A percentile compares a stretch with the other conserved stretches of the same genome.
These are phyloP conservation scores for Papilio polytes DNA, from an alignment of 1,140 invertebrate species.

Conservation along the genomic window DNA sequence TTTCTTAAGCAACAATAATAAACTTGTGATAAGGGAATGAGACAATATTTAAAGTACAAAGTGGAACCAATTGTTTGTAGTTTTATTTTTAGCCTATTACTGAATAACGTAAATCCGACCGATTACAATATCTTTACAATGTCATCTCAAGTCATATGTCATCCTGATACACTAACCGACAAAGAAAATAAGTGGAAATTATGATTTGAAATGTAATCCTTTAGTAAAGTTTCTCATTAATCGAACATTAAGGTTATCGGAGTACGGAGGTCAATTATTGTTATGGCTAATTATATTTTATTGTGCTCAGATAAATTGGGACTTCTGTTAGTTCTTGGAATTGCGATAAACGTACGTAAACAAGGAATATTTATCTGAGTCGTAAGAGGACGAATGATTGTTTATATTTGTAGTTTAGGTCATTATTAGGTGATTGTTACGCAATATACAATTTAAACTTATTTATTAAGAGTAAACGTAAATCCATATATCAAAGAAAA, in stretches of 20 bases:
- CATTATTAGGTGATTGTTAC: neutral
- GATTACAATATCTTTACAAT: neutral
- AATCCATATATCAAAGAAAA: no score
- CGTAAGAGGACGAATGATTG: neutral
- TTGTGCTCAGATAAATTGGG: constrained; percentile 24
- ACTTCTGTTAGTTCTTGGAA: constrained; percentile 32
- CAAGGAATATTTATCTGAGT: constrained; percentile 8
- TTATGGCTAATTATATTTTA: constrained; percentile 31
- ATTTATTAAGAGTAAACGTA: no score
- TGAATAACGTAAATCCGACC: neutral
- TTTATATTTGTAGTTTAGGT: constrained; percentile 11
- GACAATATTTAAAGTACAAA: neutral
- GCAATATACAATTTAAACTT: neutral
- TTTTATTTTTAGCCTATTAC: neutral
- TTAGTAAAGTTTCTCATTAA: neutral
- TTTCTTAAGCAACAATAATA: no score
- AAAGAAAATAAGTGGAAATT: neutral
- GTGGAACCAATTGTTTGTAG: neutral
- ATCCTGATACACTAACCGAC: neutral
- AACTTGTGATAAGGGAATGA: no score
- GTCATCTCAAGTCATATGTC: neutral
- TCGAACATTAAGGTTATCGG: neutral
- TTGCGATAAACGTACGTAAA: constrained; percentile 19
- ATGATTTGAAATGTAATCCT: neutral
- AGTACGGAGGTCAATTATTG: neutral